A percentile compares a stretch with the other conserved stretches of the same genome.
Conservation (phyloP, 1,140 invertebrate genomes). For the Tetragonula clypearis region DNA sequence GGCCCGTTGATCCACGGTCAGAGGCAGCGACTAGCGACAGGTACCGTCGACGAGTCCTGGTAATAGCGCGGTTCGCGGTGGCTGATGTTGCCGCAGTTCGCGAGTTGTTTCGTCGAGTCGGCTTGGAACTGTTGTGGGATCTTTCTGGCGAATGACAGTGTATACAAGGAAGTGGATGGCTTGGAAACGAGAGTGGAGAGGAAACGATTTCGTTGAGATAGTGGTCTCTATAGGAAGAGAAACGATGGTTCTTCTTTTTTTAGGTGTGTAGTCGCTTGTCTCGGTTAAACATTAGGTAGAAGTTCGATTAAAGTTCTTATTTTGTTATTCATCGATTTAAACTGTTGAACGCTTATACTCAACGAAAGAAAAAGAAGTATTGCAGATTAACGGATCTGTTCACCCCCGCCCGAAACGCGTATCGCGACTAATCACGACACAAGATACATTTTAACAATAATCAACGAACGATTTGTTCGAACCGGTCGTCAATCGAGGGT, state of each 20-base stretch:
- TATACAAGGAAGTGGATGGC: not conserved
- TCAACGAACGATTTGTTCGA: conserved; percentile 12
- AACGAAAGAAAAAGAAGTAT: not conserved
- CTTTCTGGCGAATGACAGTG: not conserved
- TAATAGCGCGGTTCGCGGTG: conserved; percentile 71
- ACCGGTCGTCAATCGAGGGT: not conserved
- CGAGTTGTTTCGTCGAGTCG: not conserved
- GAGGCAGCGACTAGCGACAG: conserved; percentile 75
- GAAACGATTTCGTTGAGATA: not conserved
- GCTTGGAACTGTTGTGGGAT: not conserved
- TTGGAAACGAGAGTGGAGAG: not conserved
- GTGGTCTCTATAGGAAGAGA: not conserved
- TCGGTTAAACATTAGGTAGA: not conserved
- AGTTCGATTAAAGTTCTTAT: not conserved
- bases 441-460: not conserved
- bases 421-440: not conserved
- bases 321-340: not conserved
- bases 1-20: conserved; percentile 56
- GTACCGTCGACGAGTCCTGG: conserved; percentile 73
- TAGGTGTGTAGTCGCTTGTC: too few species aligned
- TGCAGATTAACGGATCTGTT: not conserved
- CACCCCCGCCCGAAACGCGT: not conserved
- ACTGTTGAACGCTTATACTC: not conserved
- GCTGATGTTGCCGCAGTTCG: conserved; percentile 54
- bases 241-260: not conserved